phyloP scores from a whole-genome alignment of 2,113 vertebrate genomes.

The Podarcis cretensis region DNA sequence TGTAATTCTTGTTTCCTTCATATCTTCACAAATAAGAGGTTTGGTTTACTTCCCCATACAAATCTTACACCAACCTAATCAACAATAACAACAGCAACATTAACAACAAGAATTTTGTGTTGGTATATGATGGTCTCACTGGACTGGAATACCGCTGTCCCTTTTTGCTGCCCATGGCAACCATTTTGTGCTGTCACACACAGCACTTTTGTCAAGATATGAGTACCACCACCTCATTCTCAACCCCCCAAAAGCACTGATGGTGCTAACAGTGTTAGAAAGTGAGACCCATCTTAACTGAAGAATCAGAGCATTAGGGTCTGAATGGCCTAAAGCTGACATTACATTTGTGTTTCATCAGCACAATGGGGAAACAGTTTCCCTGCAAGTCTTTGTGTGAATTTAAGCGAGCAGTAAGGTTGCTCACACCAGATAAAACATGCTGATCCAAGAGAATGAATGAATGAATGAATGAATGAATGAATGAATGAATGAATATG shows the following conservation, averaged over 20 bases:
- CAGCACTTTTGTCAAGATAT: too few species aligned
- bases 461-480: not conserved
- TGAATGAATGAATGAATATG: not conserved
- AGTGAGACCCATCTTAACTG: not conserved
- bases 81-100: too few species aligned
- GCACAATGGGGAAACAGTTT: not conserved
- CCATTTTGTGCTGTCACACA: not conserved
- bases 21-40: too few species aligned
- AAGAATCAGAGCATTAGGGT: not conserved
- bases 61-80: too few species aligned
- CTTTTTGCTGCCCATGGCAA: not conserved
- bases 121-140: too few species aligned
- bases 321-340: not conserved
- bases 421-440: not conserved
- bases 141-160: not conserved
- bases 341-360: conserved; percentile 15
- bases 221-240: too few species aligned
- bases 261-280: not conserved
- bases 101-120: too few species aligned
- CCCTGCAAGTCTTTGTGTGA: not conserved
- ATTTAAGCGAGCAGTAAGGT: not conserved
- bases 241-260: too few species aligned
- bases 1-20: too few species aligned
- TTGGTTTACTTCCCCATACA: too few species aligned
- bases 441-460: conserved; percentile 10